Base-by-base conservation (phyloP, 53 echinoderm and acorn worm species). In the Echinometra lucunter region DNA sequence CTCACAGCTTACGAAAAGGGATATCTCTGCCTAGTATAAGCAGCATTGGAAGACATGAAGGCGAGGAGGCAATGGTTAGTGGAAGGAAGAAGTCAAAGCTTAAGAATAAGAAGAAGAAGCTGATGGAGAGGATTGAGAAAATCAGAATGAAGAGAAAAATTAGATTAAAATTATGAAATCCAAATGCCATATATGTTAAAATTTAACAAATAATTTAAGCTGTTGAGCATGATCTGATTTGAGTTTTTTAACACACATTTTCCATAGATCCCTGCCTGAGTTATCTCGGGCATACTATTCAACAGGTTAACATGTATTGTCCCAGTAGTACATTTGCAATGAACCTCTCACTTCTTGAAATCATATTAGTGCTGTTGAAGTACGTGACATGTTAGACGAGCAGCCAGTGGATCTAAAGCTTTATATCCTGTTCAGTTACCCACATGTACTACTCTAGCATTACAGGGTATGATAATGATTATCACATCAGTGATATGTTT, bases 141-240 rank as follows among this genome's bases (percentile, higher is more conserved):
- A 81, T 93, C 58, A 80, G 82, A 37, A 80, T 93, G 93, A 93
- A 93, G 23, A 93, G 82, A 56, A 93, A 93, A 37, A 57, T 93
- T n/a, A 93, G 35, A 57, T 42, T 93, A 40, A 78, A 93, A 40
- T 28, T 81, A 6, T 93, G 34, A 81, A 81, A 44, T 21, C 40
- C 27, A 63, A 23, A 63, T 25, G 25, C 9, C 63, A 53, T 53
- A 63, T 25, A 63, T 16, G 57, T 27, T 23, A 27, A 63, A 63
- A 63, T 63, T 58, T 18, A 17, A 58, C 19, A 19, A 58, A 13
- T 17, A 58, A 58, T 58, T 58, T 58, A 58, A 58, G 19, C 16
- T 63, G 25, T 53, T n/a, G n/a, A n/a, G n/a, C n/a, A n/a, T n/a
- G n/a, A n/a, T n/a, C n/a, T n/a, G n/a, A n/a, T n/a, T n/a, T n/a